Evolutionary conservation across 2,113 vertebrate species (phyloP).

Genomic region (Rhynchopsitta pachyrhyncha): DNA sequence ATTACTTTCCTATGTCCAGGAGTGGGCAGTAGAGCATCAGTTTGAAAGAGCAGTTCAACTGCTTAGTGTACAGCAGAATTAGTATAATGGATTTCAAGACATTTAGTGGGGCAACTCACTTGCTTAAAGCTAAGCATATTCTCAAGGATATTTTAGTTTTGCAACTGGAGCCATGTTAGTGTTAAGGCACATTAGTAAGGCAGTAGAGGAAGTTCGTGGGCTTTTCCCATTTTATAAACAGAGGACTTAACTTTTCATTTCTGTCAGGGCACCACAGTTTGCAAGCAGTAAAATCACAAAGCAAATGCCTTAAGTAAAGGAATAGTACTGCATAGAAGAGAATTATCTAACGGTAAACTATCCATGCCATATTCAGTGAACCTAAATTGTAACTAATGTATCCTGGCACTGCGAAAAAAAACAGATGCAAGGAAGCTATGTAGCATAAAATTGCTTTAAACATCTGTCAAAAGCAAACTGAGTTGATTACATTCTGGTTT

Average conservation of each 20-base stretch:
- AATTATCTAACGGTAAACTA: not conserved
- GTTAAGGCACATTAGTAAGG: not conserved
- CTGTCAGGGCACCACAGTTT: not conserved
- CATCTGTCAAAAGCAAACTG: conserved; percentile 62
- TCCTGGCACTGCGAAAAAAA: not conserved
- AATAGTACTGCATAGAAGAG: not conserved
- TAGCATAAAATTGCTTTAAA: conserved; percentile 62
- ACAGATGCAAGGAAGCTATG: conserved; percentile 11
- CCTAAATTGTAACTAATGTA: not conserved
- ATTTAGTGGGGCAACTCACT: not conserved
- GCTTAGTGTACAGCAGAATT: not conserved
- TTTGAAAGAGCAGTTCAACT: not conserved
- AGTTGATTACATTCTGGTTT: conserved; percentile 55
- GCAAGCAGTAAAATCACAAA: not conserved
- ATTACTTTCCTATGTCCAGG: not conserved
- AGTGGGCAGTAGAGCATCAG: conserved; percentile 48
- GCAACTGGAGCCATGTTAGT: not conserved
- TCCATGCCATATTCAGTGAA: not conserved
- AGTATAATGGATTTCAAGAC: not conserved
- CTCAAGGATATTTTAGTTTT: not conserved
- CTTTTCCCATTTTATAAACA: not conserved
- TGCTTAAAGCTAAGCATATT: not conserved
- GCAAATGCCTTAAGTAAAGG: not conserved
- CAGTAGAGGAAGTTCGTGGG: not conserved
- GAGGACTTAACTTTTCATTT: not conserved